A percentile compares a stretch with the other conserved stretches of the same genome.
Conservation (phyloP, 2,888 invertebrate genomes). For the Podotricha telesiphe region DNA sequence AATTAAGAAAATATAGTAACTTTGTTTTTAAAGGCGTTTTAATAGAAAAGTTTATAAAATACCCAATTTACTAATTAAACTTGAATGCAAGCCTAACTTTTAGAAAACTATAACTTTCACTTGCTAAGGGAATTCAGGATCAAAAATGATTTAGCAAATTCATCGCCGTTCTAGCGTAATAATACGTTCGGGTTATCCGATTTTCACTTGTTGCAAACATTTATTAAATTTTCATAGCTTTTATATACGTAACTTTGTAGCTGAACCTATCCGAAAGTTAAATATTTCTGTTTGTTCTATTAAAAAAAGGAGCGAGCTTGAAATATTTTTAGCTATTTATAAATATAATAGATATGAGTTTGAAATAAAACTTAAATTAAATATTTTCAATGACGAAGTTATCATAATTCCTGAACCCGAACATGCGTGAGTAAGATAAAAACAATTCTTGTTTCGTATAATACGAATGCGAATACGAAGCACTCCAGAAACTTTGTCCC, state of each 20-base stretch:
- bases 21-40: no score
- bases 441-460: conserved; percentile 63
- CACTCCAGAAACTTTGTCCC: conserved; percentile 47
- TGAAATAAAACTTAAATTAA: no score
- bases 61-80: not conserved
- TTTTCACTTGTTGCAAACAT: conserved; percentile 19
- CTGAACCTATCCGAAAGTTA: not conserved
- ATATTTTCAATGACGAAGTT: not conserved
- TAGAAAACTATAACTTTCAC: not conserved
- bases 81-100: not conserved
- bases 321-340: no score
- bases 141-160: conserved; percentile 9
- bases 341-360: no score
- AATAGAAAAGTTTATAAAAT: not conserved
- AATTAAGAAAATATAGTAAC: no score
- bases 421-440: conserved; percentile 58
- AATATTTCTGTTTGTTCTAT: conserved; percentile 6
- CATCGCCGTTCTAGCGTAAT: conserved; percentile 2
- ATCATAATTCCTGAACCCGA: conserved; percentile 32
- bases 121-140: not conserved
- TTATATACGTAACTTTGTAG: not conserved
- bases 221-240: conserved; percentile 10
- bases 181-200: conserved; percentile 10
- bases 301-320: not conserved
- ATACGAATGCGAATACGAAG: conserved; percentile 51